Evolutionary conservation across 2,888 invertebrate genomes (phyloP).

Genomic region (Drosophila lutescens): DNA sequence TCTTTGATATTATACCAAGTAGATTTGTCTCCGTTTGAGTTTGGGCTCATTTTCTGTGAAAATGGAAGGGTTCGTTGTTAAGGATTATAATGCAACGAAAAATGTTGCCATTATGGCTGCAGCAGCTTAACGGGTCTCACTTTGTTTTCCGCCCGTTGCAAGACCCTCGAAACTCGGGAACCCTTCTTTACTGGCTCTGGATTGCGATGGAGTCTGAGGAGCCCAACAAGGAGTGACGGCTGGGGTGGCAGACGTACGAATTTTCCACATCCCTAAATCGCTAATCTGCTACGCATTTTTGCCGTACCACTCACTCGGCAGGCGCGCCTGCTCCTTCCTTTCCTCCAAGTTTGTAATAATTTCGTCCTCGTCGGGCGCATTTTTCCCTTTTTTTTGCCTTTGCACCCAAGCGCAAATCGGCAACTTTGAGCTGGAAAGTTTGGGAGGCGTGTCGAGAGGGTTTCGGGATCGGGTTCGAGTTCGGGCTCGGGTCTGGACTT

Average conservation of each 20-base stretch:
- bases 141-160: constrained; percentile 27
- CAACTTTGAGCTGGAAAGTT: constrained; percentile 75
- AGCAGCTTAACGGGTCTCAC: constrained; percentile 53
- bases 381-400: constrained; percentile 37
- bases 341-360: constrained; percentile 66
- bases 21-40: not conserved
- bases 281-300: constrained; percentile 80
- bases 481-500: constrained; percentile 36
- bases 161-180: constrained; percentile 31
- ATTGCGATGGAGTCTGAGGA: not conserved
- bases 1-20: not conserved
- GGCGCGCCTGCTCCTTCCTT: constrained; percentile 14
- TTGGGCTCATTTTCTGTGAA: not conserved
- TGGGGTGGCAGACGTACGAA: constrained; percentile 67
- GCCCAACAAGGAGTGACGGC: constrained; percentile 3
- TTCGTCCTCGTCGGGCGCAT: constrained; percentile 42
- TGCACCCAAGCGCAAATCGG: constrained; percentile 75
- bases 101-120: constrained; percentile 48
- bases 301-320: constrained; percentile 45
- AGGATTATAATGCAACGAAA: constrained; percentile 51
- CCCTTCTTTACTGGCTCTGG: constrained; percentile 28
- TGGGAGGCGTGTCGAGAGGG: constrained; percentile 48
- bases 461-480: constrained; percentile 6
- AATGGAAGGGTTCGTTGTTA: not conserved
- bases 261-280: constrained; percentile 82